These are phyloP conservation scores for Myiothlypis chrysogaster DNA, from an alignment of 2,797 vertebrate species.

Conservation along the genomic window DNA sequence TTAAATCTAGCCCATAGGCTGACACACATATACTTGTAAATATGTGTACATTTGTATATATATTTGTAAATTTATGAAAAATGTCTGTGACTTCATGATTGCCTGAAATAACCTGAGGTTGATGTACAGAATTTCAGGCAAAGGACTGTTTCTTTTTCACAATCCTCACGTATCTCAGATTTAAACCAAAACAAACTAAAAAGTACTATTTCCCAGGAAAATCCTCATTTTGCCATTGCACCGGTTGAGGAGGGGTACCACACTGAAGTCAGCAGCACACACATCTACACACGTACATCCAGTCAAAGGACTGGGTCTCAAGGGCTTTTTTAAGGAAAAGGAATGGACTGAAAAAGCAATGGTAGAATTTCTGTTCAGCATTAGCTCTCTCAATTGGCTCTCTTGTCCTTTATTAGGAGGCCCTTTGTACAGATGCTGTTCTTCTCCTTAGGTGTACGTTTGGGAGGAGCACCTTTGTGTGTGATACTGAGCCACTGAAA, in stretches of 20 bases:
- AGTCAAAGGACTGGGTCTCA: not conserved
- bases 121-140: constrained; percentile 50
- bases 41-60: constrained; percentile 54
- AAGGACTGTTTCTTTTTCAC: constrained; percentile 32
- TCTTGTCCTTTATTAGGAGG: not conserved
- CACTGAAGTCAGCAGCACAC: not conserved
- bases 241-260: not conserved
- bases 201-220: constrained; percentile 10
- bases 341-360: not conserved
- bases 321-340: constrained; percentile 37
- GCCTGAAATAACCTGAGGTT: constrained; percentile 32
- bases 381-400: not conserved
- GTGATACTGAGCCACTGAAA: not conserved
- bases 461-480: not conserved
- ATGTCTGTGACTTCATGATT: constrained; percentile 11
- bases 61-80: constrained; percentile 62
- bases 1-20: not conserved
- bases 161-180: not conserved
- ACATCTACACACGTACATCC: not conserved
- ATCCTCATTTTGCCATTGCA: not conserved
- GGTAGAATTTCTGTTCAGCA: not conserved
- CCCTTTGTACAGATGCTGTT: not conserved
- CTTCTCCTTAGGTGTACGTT: not conserved
- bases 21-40: constrained; percentile 15
- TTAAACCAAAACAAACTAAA: not conserved